These are phyloP conservation scores for Strix aluco DNA, from an alignment of 2,113 vertebrate genomes.

Conservation along the genomic window DNA sequence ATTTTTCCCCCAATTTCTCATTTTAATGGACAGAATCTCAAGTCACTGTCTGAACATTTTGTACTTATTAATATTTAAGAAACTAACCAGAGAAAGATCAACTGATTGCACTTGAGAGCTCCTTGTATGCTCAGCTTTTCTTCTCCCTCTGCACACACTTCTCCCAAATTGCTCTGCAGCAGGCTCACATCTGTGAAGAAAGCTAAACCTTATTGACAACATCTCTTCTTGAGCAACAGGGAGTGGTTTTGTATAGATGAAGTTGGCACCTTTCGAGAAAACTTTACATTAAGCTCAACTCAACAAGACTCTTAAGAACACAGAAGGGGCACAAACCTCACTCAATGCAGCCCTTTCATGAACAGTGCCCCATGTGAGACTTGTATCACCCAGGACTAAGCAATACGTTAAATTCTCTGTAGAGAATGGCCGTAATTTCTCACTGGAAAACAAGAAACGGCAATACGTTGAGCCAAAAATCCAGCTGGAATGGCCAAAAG, in stretches of 20 bases:
- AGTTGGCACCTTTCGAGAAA: neutral
- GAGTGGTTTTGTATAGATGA: neutral
- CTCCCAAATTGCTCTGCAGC: neutral
- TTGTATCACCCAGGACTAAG: fast-evolving
- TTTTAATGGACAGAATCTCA: neutral
- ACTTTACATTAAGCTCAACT: neutral
- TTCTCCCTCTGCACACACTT: neutral
- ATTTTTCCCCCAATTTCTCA: neutral
- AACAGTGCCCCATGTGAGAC: fast-evolving
- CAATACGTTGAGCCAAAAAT: neutral
- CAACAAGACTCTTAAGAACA: neutral
- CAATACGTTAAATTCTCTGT: neutral
- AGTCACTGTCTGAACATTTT: slow-evolving; percentile 32
- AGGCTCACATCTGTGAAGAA: neutral
- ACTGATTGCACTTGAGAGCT: neutral
- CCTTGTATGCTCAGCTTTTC: neutral
- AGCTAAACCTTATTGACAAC: neutral
- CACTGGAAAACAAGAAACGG: neutral
- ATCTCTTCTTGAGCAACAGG: neutral
- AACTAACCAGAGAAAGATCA: slow-evolving; percentile 15
- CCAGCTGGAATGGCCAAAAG: neutral
- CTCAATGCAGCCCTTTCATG: fast-evolving
- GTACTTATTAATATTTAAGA: slow-evolving; percentile 63
- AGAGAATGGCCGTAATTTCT: neutral
- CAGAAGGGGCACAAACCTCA: neutral